Conservation (phyloP, 2,797 vertebrate genomes). For the Mormyrops attenuatus region DNA sequence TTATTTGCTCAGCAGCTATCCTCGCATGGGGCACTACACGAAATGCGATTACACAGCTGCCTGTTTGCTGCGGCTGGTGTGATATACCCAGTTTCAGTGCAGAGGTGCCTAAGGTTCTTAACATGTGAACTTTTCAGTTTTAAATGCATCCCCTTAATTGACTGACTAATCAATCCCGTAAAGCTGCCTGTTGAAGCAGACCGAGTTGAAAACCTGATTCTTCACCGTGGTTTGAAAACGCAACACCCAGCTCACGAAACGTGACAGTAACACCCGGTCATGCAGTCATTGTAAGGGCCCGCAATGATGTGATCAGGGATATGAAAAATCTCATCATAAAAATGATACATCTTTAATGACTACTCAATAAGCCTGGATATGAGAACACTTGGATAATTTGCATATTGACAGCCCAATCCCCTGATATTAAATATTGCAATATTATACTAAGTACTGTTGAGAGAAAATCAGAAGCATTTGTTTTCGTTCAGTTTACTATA, state of each 20-base stretch:
- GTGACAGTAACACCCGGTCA: background rate
- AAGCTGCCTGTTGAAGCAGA: background rate
- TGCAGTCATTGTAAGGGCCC: background rate
- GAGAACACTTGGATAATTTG: background rate
- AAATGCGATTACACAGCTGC: background rate
- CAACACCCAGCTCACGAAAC: background rate
- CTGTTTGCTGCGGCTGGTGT: background rate
- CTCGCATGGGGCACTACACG: background rate
- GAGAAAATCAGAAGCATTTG: background rate
- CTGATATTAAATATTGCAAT: background rate
- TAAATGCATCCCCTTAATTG: background rate
- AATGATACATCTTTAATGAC: background rate
- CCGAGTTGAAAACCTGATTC: background rate
- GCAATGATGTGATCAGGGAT: background rate
- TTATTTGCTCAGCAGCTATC: background rate
- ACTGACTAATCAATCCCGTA: background rate
- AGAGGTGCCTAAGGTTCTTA: background rate
- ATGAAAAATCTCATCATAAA: slow-evolving; percentile 1
- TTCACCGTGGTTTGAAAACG: background rate
- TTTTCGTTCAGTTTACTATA: background rate
- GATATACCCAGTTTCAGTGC: background rate
- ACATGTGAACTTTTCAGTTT: background rate
- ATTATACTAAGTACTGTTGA: background rate
- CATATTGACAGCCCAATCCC: background rate
- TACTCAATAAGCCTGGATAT: background rate